phyloP scores from a whole-genome alignment of 2,888 invertebrate species.

The Chymomyza amoena region DNA sequence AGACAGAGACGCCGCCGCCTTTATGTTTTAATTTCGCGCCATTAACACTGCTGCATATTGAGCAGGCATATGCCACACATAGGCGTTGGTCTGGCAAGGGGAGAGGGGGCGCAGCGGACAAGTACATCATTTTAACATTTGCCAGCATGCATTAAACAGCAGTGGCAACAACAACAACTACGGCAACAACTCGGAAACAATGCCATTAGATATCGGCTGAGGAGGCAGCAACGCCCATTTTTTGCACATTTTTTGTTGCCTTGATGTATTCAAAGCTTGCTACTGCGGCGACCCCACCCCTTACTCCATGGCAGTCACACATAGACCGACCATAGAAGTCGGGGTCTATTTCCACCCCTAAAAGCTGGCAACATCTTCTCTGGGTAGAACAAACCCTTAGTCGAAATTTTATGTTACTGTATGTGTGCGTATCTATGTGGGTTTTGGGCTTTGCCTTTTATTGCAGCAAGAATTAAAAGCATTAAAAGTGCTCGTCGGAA shows the following conservation, averaged over 20 bases:
- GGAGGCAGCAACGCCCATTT: conserved; percentile 64
- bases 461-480: conserved; percentile 68
- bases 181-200: conserved; percentile 58
- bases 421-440: background rate
- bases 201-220: conserved; percentile 57
- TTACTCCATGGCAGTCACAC: background rate
- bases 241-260: conserved; percentile 67
- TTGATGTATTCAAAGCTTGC: conserved; percentile 53
- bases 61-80: conserved; percentile 52
- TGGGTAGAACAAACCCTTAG: conserved; percentile 13
- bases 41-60: conserved; percentile 67
- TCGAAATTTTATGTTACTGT: conserved; percentile 30
- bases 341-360: conserved; percentile 56
- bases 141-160: conserved; percentile 68
- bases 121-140: conserved; percentile 68
- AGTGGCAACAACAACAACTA: conserved; percentile 24
- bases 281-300: conserved; percentile 1
- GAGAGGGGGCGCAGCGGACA: conserved; percentile 5
- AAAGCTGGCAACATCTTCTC: conserved; percentile 31
- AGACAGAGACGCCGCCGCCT: conserved; percentile 48
- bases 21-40: conserved; percentile 68
- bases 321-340: background rate
- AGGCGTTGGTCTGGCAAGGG: conserved; percentile 16
- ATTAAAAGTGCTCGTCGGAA: conserved; percentile 62
- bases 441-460: conserved; percentile 22